phyloP scores from a whole-genome alignment of 2,797 vertebrate species.

The Phyllotis vaccarum region DNA sequence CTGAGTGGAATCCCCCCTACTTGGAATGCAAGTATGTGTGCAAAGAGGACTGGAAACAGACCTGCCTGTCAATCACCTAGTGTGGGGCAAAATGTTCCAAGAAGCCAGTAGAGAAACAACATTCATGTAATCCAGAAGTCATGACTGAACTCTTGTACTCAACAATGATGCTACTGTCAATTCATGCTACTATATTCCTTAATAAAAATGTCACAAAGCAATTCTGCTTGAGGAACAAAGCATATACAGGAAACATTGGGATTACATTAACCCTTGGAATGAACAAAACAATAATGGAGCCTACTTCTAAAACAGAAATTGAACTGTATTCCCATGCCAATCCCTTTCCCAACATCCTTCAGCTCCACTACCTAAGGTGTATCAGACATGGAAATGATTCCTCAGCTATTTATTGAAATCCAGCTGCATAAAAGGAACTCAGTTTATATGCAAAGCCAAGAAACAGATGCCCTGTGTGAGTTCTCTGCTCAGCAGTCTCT shows the following conservation, averaged over 20 bases:
- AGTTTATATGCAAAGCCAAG: neutral
- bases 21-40: conserved; percentile 78
- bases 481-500: conserved; percentile 34
- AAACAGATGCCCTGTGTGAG: neutral
- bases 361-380: neutral
- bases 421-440: neutral
- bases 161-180: conserved; percentile 63
- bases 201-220: neutral
- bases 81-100: conserved; percentile 77
- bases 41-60: conserved; percentile 79
- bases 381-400: conserved; percentile 57
- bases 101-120: conserved; percentile 73
- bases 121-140: conserved; percentile 77
- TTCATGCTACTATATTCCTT: conserved; percentile 72
- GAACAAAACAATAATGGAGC: conserved; percentile 28
- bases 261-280: conserved; percentile 62
- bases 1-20: conserved; percentile 73
- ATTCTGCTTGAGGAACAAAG: neutral
- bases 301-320: conserved; percentile 53
- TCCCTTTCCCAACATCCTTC: neutral
- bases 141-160: conserved; percentile 69
- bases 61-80: conserved; percentile 77
- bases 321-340: conserved; percentile 2
- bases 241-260: conserved; percentile 43
- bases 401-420: conserved; percentile 21